These are phyloP conservation scores for Hippocampus comes DNA, from an alignment of 2,113 vertebrate genomes.

Conservation along the genomic window DNA sequence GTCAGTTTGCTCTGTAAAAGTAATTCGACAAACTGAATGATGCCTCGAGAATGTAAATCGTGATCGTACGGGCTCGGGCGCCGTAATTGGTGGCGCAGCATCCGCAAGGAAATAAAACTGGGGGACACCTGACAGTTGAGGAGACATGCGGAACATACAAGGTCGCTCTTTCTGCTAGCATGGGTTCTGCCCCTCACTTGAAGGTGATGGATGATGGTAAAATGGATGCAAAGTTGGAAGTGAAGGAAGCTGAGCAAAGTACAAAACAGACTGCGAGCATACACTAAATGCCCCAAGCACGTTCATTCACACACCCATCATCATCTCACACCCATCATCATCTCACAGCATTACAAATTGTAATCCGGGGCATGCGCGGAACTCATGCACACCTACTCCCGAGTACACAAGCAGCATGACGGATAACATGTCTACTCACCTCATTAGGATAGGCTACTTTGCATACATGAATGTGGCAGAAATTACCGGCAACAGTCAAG, in stretches of 20 bases:
- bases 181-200: slow-evolving; percentile 2
- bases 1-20: slow-evolving; percentile 25
- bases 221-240: slow-evolving; percentile 28
- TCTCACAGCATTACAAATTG: slow-evolving; percentile 17
- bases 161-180: slow-evolving; percentile 19
- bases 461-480: slow-evolving; percentile 38
- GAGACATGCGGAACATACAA: slow-evolving; percentile 13
- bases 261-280: slow-evolving; percentile 1
- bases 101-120: slow-evolving; percentile 19
- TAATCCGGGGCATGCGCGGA: slow-evolving; percentile 25
- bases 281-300: not conserved
- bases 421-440: slow-evolving; percentile 39
- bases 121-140: slow-evolving; percentile 19
- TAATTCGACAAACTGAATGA: slow-evolving; percentile 36
- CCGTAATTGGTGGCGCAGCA: slow-evolving; percentile 17
- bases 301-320: not conserved
- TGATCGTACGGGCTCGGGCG: slow-evolving; percentile 4
- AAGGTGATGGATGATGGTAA: slow-evolving; percentile 30
- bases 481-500: slow-evolving; percentile 8
- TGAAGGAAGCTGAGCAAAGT: slow-evolving; percentile 23
- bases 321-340: slow-evolving; percentile 17
- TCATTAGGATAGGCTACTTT: slow-evolving; percentile 47
- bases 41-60: slow-evolving; percentile 18
- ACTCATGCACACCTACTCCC: slow-evolving; percentile 52
- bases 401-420: slow-evolving; percentile 36